These are phyloP conservation scores for Phainopepla nitens DNA, from an alignment of 2,113 vertebrate species.

Conservation along the genomic window DNA sequence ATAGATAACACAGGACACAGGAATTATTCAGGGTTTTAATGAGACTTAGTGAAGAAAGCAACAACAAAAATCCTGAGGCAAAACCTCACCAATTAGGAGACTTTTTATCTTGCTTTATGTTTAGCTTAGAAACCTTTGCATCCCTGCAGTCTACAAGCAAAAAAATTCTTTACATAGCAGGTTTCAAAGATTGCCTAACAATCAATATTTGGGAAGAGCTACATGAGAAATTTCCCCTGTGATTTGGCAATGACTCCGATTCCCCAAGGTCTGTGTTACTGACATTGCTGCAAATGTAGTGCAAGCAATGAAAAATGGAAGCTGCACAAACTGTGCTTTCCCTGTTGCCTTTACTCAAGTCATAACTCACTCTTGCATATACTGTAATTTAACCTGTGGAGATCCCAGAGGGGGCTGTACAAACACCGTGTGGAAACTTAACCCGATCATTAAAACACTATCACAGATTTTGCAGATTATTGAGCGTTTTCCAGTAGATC, in stretches of 20 bases:
- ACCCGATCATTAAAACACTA: slow-evolving; percentile 19
- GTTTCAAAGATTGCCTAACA: slow-evolving; percentile 56
- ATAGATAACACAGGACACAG: neutral
- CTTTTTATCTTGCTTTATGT: slow-evolving; percentile 25
- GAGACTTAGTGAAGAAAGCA: neutral
- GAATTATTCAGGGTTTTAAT: slow-evolving; percentile 17
- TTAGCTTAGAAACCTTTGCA: slow-evolving; percentile 42
- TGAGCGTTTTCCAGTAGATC: neutral
- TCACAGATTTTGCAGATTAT: slow-evolving; percentile 22
- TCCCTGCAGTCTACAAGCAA: slow-evolving; percentile 40
- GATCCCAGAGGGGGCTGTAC: slow-evolving; percentile 53
- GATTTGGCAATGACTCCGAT: slow-evolving; percentile 39
- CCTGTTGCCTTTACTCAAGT: slow-evolving; percentile 41
- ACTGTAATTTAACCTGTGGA: slow-evolving; percentile 64
- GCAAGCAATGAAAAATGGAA: slow-evolving; percentile 61
- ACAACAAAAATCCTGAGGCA: slow-evolving; percentile 21
- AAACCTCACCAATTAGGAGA: slow-evolving; percentile 43
- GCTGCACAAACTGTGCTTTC: slow-evolving; percentile 16
- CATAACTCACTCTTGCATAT: slow-evolving; percentile 66
- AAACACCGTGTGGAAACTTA: slow-evolving; percentile 34
- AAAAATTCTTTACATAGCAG: slow-evolving; percentile 55
- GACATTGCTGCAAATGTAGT: slow-evolving; percentile 53
- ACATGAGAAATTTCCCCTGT: slow-evolving; percentile 59
- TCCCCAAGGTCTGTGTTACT: slow-evolving; percentile 47
- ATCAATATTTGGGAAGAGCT: slow-evolving; percentile 64